Evolutionary conservation across 2,888 invertebrate species (phyloP).

Genomic region (Corythucha ciliata): DNA sequence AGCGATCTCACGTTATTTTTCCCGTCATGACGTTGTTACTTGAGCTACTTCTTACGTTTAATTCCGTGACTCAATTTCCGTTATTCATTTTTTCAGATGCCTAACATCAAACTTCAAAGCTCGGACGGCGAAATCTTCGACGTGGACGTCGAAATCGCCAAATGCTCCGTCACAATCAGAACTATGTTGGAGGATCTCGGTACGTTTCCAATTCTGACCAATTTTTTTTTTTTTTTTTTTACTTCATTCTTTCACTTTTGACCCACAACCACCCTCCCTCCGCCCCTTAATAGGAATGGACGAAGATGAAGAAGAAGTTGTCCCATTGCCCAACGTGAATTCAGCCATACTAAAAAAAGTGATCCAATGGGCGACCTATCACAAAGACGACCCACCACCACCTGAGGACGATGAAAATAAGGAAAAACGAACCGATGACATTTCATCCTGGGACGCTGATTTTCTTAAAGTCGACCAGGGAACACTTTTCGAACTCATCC

Average conservation of each 20-base stretch:
- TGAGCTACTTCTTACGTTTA: too few relatives aligned
- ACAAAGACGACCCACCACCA: slow-evolving; percentile 90
- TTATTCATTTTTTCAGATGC: slow-evolving; percentile 76
- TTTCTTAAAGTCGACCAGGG: slow-evolving; percentile 96
- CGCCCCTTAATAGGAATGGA: slow-evolving; percentile 55
- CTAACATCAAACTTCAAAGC: slow-evolving; percentile 87
- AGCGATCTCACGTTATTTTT: too few relatives aligned
- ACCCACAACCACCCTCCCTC: too few relatives aligned
- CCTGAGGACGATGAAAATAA: slow-evolving; percentile 96
- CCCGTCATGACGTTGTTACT: too few relatives aligned
- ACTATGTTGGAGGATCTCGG: slow-evolving; percentile 94
- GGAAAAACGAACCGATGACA: slow-evolving; percentile 97
- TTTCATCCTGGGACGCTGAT: slow-evolving; percentile 98
- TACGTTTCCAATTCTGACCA: slow-evolving; percentile 27
- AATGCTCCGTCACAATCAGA: slow-evolving; percentile 95
- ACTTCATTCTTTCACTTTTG: too few relatives aligned
- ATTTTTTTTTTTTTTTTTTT: too few relatives aligned
- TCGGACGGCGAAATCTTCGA: slow-evolving; percentile 93
- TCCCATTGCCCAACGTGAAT: slow-evolving; percentile 94
- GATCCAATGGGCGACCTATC: slow-evolving; percentile 85
- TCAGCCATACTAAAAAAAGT: slow-evolving; percentile 93
- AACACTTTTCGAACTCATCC: slow-evolving; percentile 41
- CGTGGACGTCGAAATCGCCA: slow-evolving; percentile 93
- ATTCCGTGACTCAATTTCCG: too few relatives aligned
- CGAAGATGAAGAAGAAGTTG: slow-evolving; percentile 86